Base-by-base conservation (phyloP, 2,888 invertebrate species). In the Homarus gammarus region DNA sequence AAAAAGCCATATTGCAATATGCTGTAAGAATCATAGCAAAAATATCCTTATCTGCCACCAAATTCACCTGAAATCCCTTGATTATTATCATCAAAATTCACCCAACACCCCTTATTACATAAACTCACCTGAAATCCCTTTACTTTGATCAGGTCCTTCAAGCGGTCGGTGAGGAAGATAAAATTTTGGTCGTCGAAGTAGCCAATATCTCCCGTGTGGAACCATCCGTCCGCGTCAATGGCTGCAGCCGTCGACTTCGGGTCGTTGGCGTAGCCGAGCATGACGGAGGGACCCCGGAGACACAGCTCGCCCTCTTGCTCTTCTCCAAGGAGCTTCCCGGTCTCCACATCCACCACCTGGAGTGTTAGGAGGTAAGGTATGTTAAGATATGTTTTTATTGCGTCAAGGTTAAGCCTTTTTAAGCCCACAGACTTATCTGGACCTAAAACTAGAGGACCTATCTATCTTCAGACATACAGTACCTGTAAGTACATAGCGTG, bases 231-330 rank as follows among this genome's bases (percentile, higher is more conserved):
- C 12, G 8, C 27, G 70, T 84, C 79, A 22, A 84, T 44, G 27
- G 64, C 61, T 31, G 8, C 44, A 22, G 84, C 64, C 6, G 79
- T 79, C 12, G 40, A 51, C 2, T 72, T n/a, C 12, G 84, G 79
- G 61, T 70, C 40, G 6, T 38, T 56, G 15, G 73, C 84, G 36
- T 89, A 89, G 15, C 89, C 84, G 61, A 84, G 31, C 89, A 89
- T 89, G 38, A 89, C 3, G 15, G 84, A n/a, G 36, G 97, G 97
- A 0, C 97, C 97, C 89, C 95, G 95, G 0, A 97, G 94, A 84
- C 96, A 95, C 3, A 97, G 93, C 93, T 98, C 97, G 0, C 98
- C 98, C n/a, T 93, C 92, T 93, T 92, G 56, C 8, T 44, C 40
- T 27, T 38, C 61, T 5, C 68, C 27, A 5, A 89, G 61, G n/a